Evolutionary conservation across 1,140 invertebrate genomes (phyloP).

Genomic region (Listronotus bonariensis): DNA sequence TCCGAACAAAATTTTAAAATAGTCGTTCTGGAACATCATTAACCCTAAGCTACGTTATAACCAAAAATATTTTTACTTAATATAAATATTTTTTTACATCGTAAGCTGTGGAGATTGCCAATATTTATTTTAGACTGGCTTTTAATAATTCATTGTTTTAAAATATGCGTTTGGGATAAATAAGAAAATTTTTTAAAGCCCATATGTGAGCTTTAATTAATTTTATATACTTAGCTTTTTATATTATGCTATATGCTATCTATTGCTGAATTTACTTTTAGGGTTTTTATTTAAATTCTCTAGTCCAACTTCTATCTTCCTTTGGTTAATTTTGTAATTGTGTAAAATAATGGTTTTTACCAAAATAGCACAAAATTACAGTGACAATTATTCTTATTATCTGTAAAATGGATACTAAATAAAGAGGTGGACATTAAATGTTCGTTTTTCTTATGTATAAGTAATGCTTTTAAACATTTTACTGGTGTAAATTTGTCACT

Average conservation of each 20-base stretch:
- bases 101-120: constrained; percentile 10
- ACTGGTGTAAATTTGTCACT: constrained; percentile 33
- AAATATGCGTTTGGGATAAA: constrained; percentile 5
- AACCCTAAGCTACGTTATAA: constrained; percentile 19
- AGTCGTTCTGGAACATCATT: constrained; percentile 21
- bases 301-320: constrained; percentile 53
- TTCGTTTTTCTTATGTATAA: constrained; percentile 36
- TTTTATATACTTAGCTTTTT: constrained; percentile 30
- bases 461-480: constrained; percentile 1
- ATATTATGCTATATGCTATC: constrained; percentile 14
- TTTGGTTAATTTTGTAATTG: constrained; percentile 17
- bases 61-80: constrained; percentile 19
- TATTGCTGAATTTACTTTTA: constrained; percentile 24
- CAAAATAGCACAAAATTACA: constrained; percentile 24
- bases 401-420: constrained; percentile 35
- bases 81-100: constrained; percentile 24
- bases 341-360: constrained; percentile 2
- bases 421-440: constrained; percentile 42
- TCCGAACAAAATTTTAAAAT: constrained; percentile 28
- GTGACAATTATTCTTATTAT: constrained; percentile 26
- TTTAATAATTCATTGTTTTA: constrained; percentile 17
- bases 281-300: constrained; percentile 54
- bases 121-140: constrained; percentile 14
- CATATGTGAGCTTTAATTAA: constrained; percentile 19
- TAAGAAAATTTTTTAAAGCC: constrained; percentile 17